phyloP scores from a whole-genome alignment of 2,797 vertebrate genomes.

The Takifugu rubripes region DNA sequence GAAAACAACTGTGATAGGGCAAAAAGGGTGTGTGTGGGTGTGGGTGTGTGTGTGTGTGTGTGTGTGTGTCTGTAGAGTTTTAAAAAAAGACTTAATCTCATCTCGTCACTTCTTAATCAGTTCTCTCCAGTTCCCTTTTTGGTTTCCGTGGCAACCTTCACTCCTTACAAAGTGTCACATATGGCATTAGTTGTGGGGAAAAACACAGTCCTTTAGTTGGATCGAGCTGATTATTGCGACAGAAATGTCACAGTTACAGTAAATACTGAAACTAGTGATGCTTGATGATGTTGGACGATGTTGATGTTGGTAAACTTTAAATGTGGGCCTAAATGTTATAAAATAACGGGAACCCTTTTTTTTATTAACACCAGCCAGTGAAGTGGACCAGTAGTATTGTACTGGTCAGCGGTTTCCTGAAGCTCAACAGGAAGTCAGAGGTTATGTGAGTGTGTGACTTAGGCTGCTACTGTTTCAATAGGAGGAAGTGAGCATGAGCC shows the following conservation, averaged over 20 bases:
- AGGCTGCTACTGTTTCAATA: conserved; percentile 77
- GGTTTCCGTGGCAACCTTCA: conserved; percentile 50
- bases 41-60: neutral
- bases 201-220: no score
- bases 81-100: conserved; percentile 34
- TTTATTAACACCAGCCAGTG: neutral
- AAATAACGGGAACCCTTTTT: no score
- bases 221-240: no score
- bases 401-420: conserved; percentile 56
- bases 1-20: neutral
- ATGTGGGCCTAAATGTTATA: no score
- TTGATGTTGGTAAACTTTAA: no score
- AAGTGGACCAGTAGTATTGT: conserved; percentile 32
- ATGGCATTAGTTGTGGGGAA: neutral
- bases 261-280: no score
- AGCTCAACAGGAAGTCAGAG: conserved; percentile 63
- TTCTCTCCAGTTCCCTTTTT: conserved; percentile 39
- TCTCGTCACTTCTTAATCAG: conserved; percentile 52
- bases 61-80: conserved; percentile 3
- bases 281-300: no score
- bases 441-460: conserved; percentile 34
- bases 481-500: conserved; percentile 68
- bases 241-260: neutral
- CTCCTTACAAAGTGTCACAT: conserved; percentile 11
- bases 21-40: neutral